Evolutionary conservation across 2,113 vertebrate species (phyloP).

Genomic region (Ictalurus punctatus): DNA sequence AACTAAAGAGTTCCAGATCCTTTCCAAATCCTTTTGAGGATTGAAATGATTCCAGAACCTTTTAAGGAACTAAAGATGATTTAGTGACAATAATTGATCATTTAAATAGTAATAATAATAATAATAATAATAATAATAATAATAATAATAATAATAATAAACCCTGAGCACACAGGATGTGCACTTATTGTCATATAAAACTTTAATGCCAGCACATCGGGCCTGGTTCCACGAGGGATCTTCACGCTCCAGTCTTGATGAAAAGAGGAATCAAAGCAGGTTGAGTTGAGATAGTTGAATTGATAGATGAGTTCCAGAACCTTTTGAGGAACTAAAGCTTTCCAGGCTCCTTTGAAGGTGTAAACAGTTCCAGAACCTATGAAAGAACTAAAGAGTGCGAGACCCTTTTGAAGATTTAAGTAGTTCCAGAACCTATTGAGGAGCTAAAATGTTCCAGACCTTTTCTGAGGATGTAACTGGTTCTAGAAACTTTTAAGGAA

Average conservation of each 20-base stretch:
- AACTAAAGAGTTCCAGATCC: neutral
- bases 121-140: too few species aligned
- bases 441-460: neutral
- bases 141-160: neutral
- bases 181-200: neutral
- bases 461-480: neutral
- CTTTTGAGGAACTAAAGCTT: neutral
- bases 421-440: neutral
- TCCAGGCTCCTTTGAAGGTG: too few species aligned
- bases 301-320: neutral
- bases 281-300: neutral
- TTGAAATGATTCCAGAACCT: neutral
- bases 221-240: neutral
- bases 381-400: neutral
- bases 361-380: neutral
- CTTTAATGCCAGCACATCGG: neutral
- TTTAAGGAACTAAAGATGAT: neutral
- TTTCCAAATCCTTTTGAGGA: neutral
- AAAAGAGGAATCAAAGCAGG: neutral
- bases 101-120: neutral
- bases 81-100: neutral
- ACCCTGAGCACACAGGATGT: neutral
- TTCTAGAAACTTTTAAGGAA: neutral
- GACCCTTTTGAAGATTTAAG: neutral
- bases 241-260: neutral